A percentile compares a stretch with the other conserved stretches of the same genome.
These are phyloP conservation scores for Sebastes itinus DNA, from an alignment of 2,797 vertebrate genomes.

Conservation along the genomic window DNA sequence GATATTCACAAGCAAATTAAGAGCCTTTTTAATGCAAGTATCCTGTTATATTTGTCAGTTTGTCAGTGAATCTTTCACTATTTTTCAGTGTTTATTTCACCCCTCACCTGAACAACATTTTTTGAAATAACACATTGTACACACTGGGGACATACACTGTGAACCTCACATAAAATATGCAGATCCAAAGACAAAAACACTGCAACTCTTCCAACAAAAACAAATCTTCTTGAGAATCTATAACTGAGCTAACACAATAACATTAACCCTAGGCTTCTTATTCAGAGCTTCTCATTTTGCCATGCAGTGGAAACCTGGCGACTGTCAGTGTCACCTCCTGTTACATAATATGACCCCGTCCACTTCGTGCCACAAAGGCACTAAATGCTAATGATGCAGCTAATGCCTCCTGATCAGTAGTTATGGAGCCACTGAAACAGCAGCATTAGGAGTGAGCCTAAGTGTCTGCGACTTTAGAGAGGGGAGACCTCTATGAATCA, in stretches of 20 bases:
- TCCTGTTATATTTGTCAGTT: not conserved
- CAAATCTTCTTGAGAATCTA: not conserved
- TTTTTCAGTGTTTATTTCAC: not conserved
- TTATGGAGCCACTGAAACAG: conserved; percentile 44
- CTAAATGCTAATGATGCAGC: conserved; percentile 55
- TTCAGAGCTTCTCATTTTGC: not conserved
- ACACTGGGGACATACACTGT: not conserved
- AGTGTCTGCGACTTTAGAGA: conserved; percentile 59
- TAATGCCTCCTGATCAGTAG: conserved; percentile 64
- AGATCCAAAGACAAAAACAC: not conserved
- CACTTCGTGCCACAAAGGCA: conserved; percentile 32
- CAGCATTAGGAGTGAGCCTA: conserved; percentile 43
- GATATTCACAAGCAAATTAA: not conserved
- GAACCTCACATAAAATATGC: not conserved
- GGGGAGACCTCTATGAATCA: conserved; percentile 66
- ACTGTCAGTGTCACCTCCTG: conserved; percentile 43
- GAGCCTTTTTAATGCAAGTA: not conserved
- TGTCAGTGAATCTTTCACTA: not conserved
- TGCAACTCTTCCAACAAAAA: not conserved
- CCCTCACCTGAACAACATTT: not conserved
- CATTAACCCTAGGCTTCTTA: not conserved
- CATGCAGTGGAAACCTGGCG: conserved; percentile 41
- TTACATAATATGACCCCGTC: conserved; percentile 42
- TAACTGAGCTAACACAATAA: not conserved
- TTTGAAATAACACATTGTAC: not conserved